Conservation (phyloP, 2,888 invertebrate genomes). For the Campopleginae sp. region DNA sequence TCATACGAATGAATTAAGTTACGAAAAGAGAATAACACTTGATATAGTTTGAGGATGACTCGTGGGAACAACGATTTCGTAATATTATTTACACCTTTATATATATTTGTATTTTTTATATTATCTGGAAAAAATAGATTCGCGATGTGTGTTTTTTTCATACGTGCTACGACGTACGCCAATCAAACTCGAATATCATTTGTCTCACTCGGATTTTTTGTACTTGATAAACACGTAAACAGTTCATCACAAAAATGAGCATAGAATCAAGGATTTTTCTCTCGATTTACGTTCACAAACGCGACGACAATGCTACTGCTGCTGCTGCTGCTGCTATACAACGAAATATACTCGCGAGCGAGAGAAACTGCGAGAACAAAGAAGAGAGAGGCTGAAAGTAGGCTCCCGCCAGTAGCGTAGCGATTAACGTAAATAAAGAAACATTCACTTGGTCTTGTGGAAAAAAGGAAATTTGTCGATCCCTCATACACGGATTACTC, state of each 20-base stretch:
- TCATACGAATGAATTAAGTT: neutral
- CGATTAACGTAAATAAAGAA: neutral
- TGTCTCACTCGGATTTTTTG: slow-evolving; percentile 68
- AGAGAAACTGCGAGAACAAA: neutral
- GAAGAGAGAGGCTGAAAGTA: neutral
- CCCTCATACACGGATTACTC: neutral
- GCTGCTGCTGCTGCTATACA: neutral
- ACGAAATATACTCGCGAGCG: slow-evolving; percentile 14
- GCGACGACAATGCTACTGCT: neutral
- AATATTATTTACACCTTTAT: slow-evolving; percentile 23
- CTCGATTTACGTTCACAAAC: slow-evolving; percentile 23
- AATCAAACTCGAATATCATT: slow-evolving; percentile 63
- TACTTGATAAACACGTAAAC: slow-evolving; percentile 65
- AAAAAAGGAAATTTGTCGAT: neutral
- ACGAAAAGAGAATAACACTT: slow-evolving; percentile 10
- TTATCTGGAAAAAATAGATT: slow-evolving; percentile 21
- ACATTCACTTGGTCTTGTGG: neutral
- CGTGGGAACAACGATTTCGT: slow-evolving; percentile 10
- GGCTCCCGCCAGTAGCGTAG: slow-evolving; percentile 3
- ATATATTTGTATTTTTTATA: slow-evolving; percentile 41
- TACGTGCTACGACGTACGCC: slow-evolving; percentile 64
- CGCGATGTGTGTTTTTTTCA: slow-evolving; percentile 10
- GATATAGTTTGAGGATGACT: neutral
- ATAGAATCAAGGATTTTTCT: slow-evolving; percentile 50
- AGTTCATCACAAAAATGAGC: slow-evolving; percentile 68